A percentile compares a stretch with the other conserved stretches of the same genome.
Conservation (phyloP, 2,797 vertebrate species). For the Rhabdomys pumilio region DNA sequence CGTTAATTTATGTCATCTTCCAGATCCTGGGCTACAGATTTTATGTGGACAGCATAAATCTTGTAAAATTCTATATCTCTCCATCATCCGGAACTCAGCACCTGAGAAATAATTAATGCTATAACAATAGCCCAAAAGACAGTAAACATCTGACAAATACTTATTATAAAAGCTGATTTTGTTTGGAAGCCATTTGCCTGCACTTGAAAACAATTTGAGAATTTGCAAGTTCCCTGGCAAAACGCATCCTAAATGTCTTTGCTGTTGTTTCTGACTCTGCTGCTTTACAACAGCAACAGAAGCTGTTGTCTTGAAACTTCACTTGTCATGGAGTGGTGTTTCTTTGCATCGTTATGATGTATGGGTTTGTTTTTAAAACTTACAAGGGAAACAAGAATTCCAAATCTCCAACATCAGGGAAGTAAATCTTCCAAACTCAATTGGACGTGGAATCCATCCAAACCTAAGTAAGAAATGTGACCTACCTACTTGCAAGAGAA, state of each 20-base stretch:
- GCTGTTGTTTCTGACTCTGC: not conserved
- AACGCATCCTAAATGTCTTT: slow-evolving; percentile 12
- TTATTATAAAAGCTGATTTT: not conserved
- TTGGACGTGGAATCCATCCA: not conserved
- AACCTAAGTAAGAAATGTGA: slow-evolving; percentile 57
- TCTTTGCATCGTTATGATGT: not conserved
- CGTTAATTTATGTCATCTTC: not conserved
- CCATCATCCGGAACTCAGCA: not conserved
- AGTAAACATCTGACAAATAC: not conserved
- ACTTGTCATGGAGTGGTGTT: not conserved
- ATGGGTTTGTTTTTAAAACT: not conserved
- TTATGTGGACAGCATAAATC: not conserved
- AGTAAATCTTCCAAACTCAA: slow-evolving; percentile 55
- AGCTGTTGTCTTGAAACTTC: not conserved
- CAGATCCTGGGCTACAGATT: not conserved
- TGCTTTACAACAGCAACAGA: not conserved
- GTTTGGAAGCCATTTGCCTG: slow-evolving; percentile 15
- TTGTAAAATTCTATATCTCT: not conserved
- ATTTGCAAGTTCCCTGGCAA: not conserved
- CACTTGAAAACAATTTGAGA: not conserved
- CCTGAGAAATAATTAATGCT: not conserved
- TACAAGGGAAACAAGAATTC: slow-evolving; percentile 28
- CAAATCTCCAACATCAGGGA: slow-evolving; percentile 30
- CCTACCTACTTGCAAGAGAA: not conserved
- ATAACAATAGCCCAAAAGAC: not conserved